Evolutionary conservation across 1,140 invertebrate genomes (phyloP), one percentile per base, ranked within the genome.

Genomic region (Macrobrachium nipponense): DNA sequence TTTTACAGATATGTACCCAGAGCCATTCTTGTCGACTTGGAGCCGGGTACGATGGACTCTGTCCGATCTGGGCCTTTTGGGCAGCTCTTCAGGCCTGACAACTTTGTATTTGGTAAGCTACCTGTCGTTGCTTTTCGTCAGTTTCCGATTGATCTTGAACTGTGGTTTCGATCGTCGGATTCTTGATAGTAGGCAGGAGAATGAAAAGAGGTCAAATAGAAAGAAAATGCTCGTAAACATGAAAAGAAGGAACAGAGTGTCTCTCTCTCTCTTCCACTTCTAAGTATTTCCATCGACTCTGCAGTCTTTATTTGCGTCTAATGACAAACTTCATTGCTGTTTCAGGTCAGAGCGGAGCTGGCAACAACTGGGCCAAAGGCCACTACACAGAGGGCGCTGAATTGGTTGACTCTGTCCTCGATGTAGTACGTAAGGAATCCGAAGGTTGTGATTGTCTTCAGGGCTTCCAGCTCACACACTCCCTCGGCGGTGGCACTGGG

Each of bases 11-110:
- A 93, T 91, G 93, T 94, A 14, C 94, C 93, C 7, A 90, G 93
- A 62, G 92, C 93, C 14, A 90, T 94, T 44, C 90, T 94, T 12
- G 91, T 94, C n/a, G 94, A 94, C 89, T 94, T 98, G 89, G 97
- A 98, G 91, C 97, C 97, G 14, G 97, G 97, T 86, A 98, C 97
- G 66, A 98, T 98, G 93, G 93, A 94, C 89, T 91, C 92, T 36
- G 93, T 94, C 73, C 88, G 93, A 80, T 92, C 93, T 43, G 93
- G 93, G 66, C 93, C 93, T 15, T 94, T 92, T 89, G 94, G 94
- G 7, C 90, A 92, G 86, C 90, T 94, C n/a, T 94, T 94, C 89
- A 90, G 93, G 78, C 93, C 94, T 60, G 94, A 94, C 89, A 94
- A 94, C 90, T 94, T 93, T 89, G 91, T 94, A 43, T 94, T 93